Evolutionary conservation across 2,888 invertebrate genomes (phyloP), one percentile per base, ranked within the genome.

Genomic region (Thelaira solivaga): DNA sequence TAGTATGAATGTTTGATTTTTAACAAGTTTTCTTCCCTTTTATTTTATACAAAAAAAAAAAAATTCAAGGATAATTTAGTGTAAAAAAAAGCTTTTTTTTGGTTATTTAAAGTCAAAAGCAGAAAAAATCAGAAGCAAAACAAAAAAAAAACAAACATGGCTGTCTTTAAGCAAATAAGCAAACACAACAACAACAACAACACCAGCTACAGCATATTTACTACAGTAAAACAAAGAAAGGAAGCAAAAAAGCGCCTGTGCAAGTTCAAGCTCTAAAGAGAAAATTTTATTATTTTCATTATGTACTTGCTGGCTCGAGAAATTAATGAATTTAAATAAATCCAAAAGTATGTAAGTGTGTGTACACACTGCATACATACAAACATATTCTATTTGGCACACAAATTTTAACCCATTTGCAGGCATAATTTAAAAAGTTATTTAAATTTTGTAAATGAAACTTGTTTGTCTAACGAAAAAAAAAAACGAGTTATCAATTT

Each of bases 241-340:
- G 10, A n/a, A n/a, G 10, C 47, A 76, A 64, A 75, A 71, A 68
- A 59, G 78, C 78, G 74, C 78, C 69, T 78, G 78, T 78, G 78
- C 78, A 78, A 62, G 74, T 69, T 77, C 68, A 71, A 47, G 26
- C 64, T 64, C n/a, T n/a, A n/a, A 69, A 65, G 69, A 65, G 64
- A 65, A 59, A 22, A 29, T 26, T 59, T 59, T 7, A 39, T 4
- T 61, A 49, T 41, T 49, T 41, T 59, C 22, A n/a, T 10, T 47
- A 31, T 16, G 10, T 5, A 20, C 11, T 11, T 13, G 16, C n/a
- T 55, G n/a, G 11, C 18, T 43, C 18, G 39, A 49, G 7, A 18
- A 41, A 59, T 69, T 49, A 61, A 59, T 41, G 39, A 69, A 61
- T 49, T 49, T 51, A 51, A 29, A 41, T 55, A 57, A 57, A 47